Evolutionary conservation across 2,888 invertebrate genomes (phyloP), one percentile per base, ranked within the genome.

Genomic region (Lasioglossum zephyrum): DNA sequence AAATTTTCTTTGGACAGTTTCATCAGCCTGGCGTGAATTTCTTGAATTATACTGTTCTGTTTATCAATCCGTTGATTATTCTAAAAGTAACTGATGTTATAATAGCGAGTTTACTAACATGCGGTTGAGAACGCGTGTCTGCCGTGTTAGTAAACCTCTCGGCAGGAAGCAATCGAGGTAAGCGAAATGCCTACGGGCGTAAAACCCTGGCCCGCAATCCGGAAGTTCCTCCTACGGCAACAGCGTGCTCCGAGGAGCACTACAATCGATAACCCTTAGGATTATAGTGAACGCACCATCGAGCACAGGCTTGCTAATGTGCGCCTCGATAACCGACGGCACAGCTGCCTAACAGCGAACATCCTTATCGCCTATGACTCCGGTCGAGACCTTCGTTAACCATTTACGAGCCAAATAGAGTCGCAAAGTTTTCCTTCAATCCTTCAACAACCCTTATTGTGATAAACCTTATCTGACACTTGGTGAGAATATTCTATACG

Each of bases 241-340:
- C 63, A 31, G 18, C 31, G 18, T 31, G 66, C 36, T 66, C 18
- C 66, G 66, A 66, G 66, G 22, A 66, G 36, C 66, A 36, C 36
- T 66, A 66, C 66, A 36, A 66, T 66, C 66, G 31, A 36, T 66
- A 66, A 66, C 66, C 66, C 66, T 66, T 66, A 63, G 63, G 63
- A 63, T 63, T 63, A 63, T 63, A 63, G 31, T 63, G 63, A 63
- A 31, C 63, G 63, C 63, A 63, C 63, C 63, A 63, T 63, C 63
- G 63, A 16, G 63, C 63, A 63, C 16, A 31, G 63, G 26, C 63
- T 63, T 31, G 31, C 63, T 63, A 63, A 63, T 63, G 63, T 31
- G 5, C 31, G 13, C 63, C 63, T 31, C 63, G 63, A 63, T 63
- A 63, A 63, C 63, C 63, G 6, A 63, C 63, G 26, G 63, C 63